These are phyloP conservation scores for cattle (Bos taurus) DNA, from an alignment of 2,113 vertebrate species.

Conservation along the genomic window DNA sequence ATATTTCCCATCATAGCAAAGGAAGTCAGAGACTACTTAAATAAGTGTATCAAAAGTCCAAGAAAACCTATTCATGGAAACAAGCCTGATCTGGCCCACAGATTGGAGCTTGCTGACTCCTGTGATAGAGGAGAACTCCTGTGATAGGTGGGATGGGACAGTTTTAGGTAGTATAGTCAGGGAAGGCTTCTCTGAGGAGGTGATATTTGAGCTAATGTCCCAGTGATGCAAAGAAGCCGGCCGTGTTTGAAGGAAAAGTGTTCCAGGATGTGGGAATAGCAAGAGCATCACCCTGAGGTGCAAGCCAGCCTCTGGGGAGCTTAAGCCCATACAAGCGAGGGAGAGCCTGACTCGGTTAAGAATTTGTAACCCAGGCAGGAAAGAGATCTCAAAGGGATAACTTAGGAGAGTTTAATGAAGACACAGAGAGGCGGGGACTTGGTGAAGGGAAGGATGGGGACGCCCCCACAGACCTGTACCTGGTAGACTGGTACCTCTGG, in stretches of 20 bases:
- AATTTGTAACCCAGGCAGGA: background rate
- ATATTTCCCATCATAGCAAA: background rate
- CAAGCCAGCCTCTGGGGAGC: background rate
- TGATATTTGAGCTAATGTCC: background rate
- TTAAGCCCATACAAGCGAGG: background rate
- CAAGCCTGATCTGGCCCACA: background rate
- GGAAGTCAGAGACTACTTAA: background rate
- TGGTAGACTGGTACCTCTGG: background rate
- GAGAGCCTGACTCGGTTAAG: background rate
- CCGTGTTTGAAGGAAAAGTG: background rate
- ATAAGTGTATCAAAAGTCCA: background rate
- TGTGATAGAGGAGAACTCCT: background rate
- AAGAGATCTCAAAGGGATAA: background rate
- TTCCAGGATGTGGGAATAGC: background rate
- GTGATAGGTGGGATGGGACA: background rate
- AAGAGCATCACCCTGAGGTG: background rate
- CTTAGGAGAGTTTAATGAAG: background rate
- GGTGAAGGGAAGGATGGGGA: background rate
- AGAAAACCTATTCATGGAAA: background rate
- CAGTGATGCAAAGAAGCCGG: background rate
- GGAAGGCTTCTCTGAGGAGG: background rate
- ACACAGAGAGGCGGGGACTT: background rate
- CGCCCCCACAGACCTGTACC: background rate
- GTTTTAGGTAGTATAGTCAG: background rate
- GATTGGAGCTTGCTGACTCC: background rate